Percentiles rank a stretch among this genome's conserved stretches.
Evolutionary conservation across 2,888 invertebrate genomes (phyloP).

Genomic region (Graphium colonna): DNA sequence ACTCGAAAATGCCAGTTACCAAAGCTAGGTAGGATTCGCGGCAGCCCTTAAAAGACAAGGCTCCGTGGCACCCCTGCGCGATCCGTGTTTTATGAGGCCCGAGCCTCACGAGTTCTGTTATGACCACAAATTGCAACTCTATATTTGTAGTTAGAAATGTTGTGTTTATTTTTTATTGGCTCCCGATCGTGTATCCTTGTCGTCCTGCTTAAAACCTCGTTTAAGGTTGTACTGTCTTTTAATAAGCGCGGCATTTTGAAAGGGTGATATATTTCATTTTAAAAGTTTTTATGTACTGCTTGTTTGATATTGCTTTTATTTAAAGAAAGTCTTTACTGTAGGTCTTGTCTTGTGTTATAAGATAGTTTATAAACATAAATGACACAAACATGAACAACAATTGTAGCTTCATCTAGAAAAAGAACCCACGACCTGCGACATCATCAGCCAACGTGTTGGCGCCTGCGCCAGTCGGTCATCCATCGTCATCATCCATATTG

Average conservation of each 20-base stretch:
- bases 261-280: too few relatives aligned
- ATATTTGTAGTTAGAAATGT: slow-evolving; percentile 19
- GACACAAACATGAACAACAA: too few relatives aligned
- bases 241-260: not conserved
- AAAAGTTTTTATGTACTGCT: too few relatives aligned
- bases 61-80: slow-evolving; percentile 28
- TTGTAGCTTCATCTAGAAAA: too few relatives aligned
- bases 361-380: too few relatives aligned
- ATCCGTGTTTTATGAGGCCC: slow-evolving; percentile 27
- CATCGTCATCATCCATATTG: too few relatives aligned
- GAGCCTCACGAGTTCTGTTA: slow-evolving; percentile 22
- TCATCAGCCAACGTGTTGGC: too few relatives aligned
- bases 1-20: slow-evolving; percentile 31
- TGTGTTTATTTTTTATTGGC: slow-evolving; percentile 18
- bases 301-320: too few relatives aligned
- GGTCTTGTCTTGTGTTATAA: too few relatives aligned
- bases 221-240: not conserved
- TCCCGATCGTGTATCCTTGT: slow-evolving; percentile 30
- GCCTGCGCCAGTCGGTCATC: too few relatives aligned
- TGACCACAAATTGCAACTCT: slow-evolving; percentile 23
- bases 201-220: not conserved
- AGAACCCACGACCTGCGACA: too few relatives aligned
- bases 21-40: slow-evolving; percentile 32
- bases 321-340: too few relatives aligned
- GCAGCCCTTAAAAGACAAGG: slow-evolving; percentile 21